A percentile compares a stretch with the other conserved stretches of the same genome.
Evolutionary conservation across 35 echinoderm and acorn worm genomes (phyloP).

Genomic region (Amphiura filiformis): DNA sequence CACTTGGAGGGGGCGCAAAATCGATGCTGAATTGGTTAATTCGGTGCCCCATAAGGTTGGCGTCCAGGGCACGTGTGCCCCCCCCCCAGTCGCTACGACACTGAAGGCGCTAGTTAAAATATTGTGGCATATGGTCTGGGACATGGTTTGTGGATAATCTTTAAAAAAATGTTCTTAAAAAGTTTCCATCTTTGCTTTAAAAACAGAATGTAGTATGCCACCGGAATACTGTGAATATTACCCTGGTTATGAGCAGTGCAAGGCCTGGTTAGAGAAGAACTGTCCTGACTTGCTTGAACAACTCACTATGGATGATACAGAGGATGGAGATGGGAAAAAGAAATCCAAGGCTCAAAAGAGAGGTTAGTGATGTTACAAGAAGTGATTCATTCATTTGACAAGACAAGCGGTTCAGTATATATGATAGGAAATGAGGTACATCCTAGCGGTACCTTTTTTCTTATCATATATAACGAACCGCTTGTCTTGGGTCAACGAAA

Average conservation of each 20-base stretch:
- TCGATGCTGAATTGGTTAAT: no score
- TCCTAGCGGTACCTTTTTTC: background rate
- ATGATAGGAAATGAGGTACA: background rate
- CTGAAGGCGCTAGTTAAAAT: no score
- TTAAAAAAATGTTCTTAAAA: no score
- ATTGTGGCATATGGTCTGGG: no score
- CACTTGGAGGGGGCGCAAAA: no score
- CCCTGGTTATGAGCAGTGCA: conserved; percentile 87
- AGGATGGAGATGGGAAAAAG: conserved; percentile 45
- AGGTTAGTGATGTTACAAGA: conserved; percentile 38
- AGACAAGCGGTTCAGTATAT: background rate
- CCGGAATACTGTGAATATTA: conserved; percentile 83
- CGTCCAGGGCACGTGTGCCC: no score
- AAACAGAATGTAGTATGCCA: conserved; percentile 79
- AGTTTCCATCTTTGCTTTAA: conserved; percentile 7
- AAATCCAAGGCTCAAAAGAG: conserved; percentile 91
- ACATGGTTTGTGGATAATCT: no score
- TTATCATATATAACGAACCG: background rate
- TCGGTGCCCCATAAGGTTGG: no score
- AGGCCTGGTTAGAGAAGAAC: conserved; percentile 75
- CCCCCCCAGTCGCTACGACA: no score
- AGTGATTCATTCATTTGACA: background rate
- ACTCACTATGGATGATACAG: conserved; percentile 57
- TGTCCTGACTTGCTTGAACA: conserved; percentile 84
- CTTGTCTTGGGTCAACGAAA: background rate